Conservation (phyloP, 2,113 vertebrate genomes). For the Paramormyrops kingsleyae region DNA sequence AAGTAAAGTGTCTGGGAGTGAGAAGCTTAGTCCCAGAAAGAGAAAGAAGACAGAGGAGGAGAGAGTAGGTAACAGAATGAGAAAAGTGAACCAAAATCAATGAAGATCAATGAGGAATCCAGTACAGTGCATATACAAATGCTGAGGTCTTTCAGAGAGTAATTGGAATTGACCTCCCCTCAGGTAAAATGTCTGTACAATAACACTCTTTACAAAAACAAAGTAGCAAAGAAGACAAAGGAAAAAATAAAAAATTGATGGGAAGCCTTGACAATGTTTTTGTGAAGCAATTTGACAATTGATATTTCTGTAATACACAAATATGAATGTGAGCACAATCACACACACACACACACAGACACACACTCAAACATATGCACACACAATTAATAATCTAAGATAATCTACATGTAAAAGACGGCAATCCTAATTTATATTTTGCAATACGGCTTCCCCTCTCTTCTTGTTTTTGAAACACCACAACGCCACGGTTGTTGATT, state of each 20-base stretch:
- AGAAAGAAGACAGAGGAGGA: slow-evolving; percentile 1
- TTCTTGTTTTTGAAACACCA: background rate
- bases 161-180: slow-evolving; percentile 16
- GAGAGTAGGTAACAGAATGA: background rate
- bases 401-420: background rate
- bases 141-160: background rate
- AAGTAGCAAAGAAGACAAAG: background rate
- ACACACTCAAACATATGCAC: background rate
- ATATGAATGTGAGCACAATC: background rate
- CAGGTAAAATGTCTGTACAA: slow-evolving; percentile 10
- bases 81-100: slow-evolving; percentile 11
- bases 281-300: background rate
- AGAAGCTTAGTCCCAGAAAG: slow-evolving; percentile 49
- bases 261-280: background rate
- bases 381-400: background rate
- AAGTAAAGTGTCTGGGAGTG: slow-evolving; percentile 33
- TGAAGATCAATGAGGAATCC: slow-evolving; percentile 15
- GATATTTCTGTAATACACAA: background rate
- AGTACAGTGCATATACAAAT: slow-evolving; percentile 12
- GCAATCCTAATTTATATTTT: background rate
- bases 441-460: background rate
- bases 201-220: background rate
- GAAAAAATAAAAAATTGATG: background rate
- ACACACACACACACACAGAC: background rate
- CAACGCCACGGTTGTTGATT: background rate